phyloP scores from a whole-genome alignment of 1,140 invertebrate genomes.

The Patella vulgata region DNA sequence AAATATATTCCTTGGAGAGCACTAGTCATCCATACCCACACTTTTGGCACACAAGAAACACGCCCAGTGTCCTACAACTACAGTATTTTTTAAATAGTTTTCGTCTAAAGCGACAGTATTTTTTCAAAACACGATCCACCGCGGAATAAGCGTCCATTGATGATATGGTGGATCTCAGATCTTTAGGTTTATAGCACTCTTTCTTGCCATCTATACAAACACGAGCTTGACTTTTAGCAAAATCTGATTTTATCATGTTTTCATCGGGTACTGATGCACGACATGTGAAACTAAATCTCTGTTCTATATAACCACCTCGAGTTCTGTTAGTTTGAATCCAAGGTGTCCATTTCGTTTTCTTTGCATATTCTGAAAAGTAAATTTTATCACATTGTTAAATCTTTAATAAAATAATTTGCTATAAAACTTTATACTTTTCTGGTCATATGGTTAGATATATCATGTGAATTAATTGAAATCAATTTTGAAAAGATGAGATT shows the following conservation, averaged over 20 bases:
- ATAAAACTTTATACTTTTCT: too few species aligned
- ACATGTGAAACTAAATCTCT: constrained; percentile 81
- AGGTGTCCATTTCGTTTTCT: constrained; percentile 74
- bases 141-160: constrained; percentile 52
- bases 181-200: constrained; percentile 54
- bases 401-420: too few species aligned
- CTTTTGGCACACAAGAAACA: constrained; percentile 59
- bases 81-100: constrained; percentile 56
- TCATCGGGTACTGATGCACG: constrained; percentile 79
- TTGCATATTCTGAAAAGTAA: constrained; percentile 46
- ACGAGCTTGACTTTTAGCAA: constrained; percentile 81
- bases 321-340: constrained; percentile 74
- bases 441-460: too few species aligned
- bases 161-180: constrained; percentile 42
- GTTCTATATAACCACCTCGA: constrained; percentile 75
- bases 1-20: not conserved
- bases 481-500: too few species aligned
- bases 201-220: constrained; percentile 75
- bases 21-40: constrained; percentile 49
- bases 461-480: too few species aligned
- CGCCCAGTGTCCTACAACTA: constrained; percentile 59
- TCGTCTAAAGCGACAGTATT: constrained; percentile 51
- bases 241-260: constrained; percentile 71
- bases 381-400: too few species aligned
- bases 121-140: constrained; percentile 50